A percentile compares a stretch with the other conserved stretches of the same genome.
Evolutionary conservation across 2,113 vertebrate genomes (phyloP).

Genomic region (Dicerorhinus sumatrensis): DNA sequence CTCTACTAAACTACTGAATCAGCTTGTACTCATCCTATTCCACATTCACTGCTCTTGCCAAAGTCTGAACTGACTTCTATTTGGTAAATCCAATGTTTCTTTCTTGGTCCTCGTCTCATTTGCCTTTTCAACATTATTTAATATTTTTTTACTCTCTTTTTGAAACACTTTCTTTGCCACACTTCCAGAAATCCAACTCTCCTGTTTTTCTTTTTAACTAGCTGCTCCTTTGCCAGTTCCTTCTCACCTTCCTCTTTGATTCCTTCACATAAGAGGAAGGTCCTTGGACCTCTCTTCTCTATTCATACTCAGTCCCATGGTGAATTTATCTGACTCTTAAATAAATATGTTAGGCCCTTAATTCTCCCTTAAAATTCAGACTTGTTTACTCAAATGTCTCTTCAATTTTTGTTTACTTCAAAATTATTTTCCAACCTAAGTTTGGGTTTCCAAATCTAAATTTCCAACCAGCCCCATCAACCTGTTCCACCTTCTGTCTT

Average conservation of each 20-base stretch:
- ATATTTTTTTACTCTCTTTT: neutral
- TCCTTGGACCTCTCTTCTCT: neutral
- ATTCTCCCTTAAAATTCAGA: neutral
- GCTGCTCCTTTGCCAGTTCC: neutral
- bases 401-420: neutral
- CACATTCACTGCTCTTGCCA: neutral
- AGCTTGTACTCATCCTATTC: accelerated
- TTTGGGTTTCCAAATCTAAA: neutral
- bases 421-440: neutral
- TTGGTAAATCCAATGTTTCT: neutral
- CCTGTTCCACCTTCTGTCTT: neutral
- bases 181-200: neutral
- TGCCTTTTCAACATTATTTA: neutral
- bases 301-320: neutral
- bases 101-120: neutral
- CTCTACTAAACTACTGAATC: neutral
- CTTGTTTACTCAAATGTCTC: neutral
- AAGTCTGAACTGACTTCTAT: neutral
- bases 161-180: neutral
- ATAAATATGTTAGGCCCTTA: neutral
- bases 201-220: neutral
- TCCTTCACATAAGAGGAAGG: neutral
- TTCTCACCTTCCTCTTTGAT: neutral
- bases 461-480: neutral
- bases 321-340: neutral